phyloP scores from a whole-genome alignment of 2,797 vertebrate genomes.

The Clamator glandarius region DNA sequence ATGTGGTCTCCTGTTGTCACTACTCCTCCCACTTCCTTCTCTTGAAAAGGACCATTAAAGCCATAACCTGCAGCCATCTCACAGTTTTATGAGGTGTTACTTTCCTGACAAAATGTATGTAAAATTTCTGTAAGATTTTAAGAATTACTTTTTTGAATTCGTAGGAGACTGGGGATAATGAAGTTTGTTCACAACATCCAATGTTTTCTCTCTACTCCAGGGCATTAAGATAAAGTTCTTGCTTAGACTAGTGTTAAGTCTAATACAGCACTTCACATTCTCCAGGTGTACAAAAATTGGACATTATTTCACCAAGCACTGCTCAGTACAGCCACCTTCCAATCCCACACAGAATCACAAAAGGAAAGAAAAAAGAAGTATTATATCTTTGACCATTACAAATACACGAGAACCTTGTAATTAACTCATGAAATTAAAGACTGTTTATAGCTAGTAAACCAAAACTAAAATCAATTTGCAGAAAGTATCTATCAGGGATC shows the following conservation, averaged over 20 bases:
- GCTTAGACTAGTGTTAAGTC: neutral
- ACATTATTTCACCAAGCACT: neutral
- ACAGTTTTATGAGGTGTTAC: neutral
- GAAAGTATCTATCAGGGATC: neutral
- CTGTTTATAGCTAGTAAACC: neutral
- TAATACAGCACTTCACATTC: neutral
- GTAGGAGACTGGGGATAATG: neutral
- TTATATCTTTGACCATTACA: neutral
- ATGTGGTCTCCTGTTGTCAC: neutral
- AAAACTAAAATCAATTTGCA: conserved; percentile 4
- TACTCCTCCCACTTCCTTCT: neutral
- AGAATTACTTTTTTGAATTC: neutral
- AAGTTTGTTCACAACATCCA: neutral
- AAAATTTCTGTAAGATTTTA: neutral
- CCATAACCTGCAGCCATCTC: neutral
- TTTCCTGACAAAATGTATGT: neutral
- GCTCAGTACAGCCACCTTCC: neutral
- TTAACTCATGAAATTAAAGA: conserved; percentile 11
- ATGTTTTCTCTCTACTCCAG: neutral
- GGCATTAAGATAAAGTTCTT: neutral
- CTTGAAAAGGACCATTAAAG: neutral
- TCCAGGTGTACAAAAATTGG: neutral
- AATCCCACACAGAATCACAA: neutral
- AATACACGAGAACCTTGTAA: neutral
- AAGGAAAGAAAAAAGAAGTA: neutral